Evolutionary conservation across 30 jellyfish, hydroid and myxozoan species (phyloP).

Genomic region (Catostylus mosaicus): DNA sequence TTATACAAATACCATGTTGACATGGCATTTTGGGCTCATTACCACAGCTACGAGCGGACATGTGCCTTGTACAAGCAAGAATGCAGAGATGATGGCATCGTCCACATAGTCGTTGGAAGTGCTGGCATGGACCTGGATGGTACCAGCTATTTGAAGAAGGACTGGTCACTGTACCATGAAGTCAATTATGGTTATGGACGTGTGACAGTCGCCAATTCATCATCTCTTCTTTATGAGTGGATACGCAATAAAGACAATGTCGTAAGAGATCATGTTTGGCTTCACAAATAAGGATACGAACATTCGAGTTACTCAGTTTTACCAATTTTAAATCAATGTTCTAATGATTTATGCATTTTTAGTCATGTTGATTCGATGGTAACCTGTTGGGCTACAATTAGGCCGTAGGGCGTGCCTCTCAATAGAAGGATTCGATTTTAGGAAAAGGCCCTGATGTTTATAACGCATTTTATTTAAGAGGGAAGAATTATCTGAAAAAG

Average conservation of each 20-base stretch:
- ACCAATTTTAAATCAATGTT: too few species aligned
- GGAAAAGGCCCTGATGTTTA: too few species aligned
- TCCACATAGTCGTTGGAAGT: constrained; percentile 79
- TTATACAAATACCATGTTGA: constrained; percentile 74
- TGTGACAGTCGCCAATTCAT: constrained; percentile 64
- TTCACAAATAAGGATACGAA: constrained; percentile 11
- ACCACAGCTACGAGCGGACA: constrained; percentile 90
- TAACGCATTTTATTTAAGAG: neutral
- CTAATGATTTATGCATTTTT: too few species aligned
- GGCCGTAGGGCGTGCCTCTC: too few species aligned
- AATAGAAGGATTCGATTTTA: too few species aligned
- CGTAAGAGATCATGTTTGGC: constrained; percentile 72
- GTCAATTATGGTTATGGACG: constrained; percentile 82
- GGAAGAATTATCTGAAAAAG: neutral
- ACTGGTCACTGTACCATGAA: constrained; percentile 73
- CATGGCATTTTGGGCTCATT: constrained; percentile 87
- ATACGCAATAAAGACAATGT: constrained; percentile 54
- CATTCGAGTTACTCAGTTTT: too few species aligned
- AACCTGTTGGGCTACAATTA: too few species aligned
- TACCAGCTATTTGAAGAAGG: constrained; percentile 17
- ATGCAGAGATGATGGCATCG: constrained; percentile 78
- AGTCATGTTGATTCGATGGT: too few species aligned
- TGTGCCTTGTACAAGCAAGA: constrained; percentile 73
- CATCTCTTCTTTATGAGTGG: constrained; percentile 58
- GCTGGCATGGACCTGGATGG: constrained; percentile 78